Percentiles rank a stretch among this genome's conserved stretches.
Evolutionary conservation across 2,797 vertebrate genomes (phyloP).

Genomic region (Lerista edwardsae): DNA sequence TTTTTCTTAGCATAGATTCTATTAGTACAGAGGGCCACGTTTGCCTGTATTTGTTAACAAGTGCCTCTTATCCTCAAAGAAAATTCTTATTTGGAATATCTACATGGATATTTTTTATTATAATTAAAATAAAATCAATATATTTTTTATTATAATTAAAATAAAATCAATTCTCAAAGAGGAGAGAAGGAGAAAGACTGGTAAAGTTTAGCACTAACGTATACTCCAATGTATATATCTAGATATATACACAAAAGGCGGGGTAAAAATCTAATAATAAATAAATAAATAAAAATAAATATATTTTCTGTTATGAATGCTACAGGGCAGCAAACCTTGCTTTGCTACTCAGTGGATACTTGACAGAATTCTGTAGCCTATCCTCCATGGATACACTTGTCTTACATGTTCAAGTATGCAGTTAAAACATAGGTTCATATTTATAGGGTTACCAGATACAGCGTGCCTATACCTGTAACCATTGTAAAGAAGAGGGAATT

Average conservation of each 20-base stretch:
- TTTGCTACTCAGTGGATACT: background rate
- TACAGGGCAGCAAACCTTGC: background rate
- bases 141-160: background rate
- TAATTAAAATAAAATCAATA: background rate
- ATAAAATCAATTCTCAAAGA: no score
- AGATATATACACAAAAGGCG: no score
- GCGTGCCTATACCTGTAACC: no score
- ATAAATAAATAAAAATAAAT: no score
- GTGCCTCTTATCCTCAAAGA: background rate
- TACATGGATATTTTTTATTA: background rate
- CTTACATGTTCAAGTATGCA: background rate
- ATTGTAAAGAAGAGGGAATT: no score
- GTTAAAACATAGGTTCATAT: background rate
- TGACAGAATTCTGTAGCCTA: background rate
- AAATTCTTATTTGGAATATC: background rate
- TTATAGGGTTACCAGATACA: no score
- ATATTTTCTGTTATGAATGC: no score
- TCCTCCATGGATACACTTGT: background rate
- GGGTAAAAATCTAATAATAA: no score
- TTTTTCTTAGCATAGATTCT: conserved; percentile 10
- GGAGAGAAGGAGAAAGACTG: background rate
- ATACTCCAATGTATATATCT: background rate
- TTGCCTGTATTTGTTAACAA: background rate
- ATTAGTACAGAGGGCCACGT: background rate
- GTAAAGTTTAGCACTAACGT: no score